A percentile compares a stretch with the other conserved stretches of the same genome.
Evolutionary conservation across 2,888 invertebrate genomes (phyloP).

Genomic region (Pristionchus entomophagus): DNA sequence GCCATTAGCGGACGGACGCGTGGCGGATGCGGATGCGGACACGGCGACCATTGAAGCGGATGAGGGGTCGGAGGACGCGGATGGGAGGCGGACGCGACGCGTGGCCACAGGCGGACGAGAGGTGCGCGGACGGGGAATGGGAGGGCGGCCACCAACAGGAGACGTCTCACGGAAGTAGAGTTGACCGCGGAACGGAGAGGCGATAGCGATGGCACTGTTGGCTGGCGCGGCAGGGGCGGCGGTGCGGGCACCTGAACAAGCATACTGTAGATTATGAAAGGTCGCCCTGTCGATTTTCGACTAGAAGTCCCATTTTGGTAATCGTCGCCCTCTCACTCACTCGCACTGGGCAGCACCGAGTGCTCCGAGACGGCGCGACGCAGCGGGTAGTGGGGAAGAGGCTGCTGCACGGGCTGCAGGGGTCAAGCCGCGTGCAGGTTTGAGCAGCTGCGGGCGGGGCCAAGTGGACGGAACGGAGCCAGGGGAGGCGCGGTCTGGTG

Average conservation of each 20-base stretch:
- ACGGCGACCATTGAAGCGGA: not conserved
- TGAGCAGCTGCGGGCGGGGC: not conserved
- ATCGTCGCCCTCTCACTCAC: no score
- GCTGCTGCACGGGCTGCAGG: not conserved
- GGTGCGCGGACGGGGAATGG: no score
- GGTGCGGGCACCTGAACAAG: not conserved
- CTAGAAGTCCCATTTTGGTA: no score
- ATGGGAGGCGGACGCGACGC: no score
- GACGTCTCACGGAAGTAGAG: not conserved
- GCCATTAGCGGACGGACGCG: not conserved
- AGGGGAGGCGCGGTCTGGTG: no score
- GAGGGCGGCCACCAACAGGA: not conserved
- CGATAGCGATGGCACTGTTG: not conserved
- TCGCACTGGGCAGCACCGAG: slow-evolving; percentile 1
- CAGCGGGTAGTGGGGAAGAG: not conserved
- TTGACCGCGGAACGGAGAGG: not conserved
- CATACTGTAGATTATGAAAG: no score
- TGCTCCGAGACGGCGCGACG: slow-evolving; percentile 25
- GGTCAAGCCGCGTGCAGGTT: not conserved
- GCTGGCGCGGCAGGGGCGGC: not conserved
- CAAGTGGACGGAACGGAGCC: not conserved
- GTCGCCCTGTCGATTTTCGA: no score
- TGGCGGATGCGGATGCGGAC: not conserved
- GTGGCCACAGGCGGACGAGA: no score
- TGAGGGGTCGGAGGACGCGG: not conserved